Conservation (phyloP, 1,140 invertebrate species). For the Scaptodrosophila lebanonensis region DNA sequence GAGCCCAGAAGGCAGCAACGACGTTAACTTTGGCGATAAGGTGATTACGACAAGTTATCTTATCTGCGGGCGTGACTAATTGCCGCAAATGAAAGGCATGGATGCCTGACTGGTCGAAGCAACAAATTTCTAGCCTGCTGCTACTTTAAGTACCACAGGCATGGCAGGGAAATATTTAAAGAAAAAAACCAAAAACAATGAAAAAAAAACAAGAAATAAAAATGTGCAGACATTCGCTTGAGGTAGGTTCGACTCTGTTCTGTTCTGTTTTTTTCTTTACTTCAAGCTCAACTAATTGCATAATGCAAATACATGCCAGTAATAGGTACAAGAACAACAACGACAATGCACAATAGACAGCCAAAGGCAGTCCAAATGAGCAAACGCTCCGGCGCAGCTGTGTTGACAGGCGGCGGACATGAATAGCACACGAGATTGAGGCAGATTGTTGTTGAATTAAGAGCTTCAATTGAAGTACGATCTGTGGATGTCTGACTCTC, state of each 20-base stretch:
- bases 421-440: slow-evolving; percentile 36
- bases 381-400: too few species aligned
- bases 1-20: too few species aligned
- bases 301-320: slow-evolving; percentile 18
- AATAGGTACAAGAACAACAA: not conserved
- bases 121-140: slow-evolving; percentile 19
- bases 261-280: too few species aligned
- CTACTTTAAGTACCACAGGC: not conserved
- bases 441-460: slow-evolving; percentile 59
- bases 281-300: too few species aligned
- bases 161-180: too few species aligned
- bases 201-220: slow-evolving; percentile 12
- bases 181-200: too few species aligned
- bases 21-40: too few species aligned
- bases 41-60: slow-evolving; percentile 58
- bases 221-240: slow-evolving; percentile 30
- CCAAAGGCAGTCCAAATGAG: too few species aligned
- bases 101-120: not conserved
- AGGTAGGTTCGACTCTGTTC: slow-evolving; percentile 56
- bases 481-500: too few species aligned
- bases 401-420: too few species aligned
- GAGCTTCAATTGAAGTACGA: slow-evolving; percentile 49
- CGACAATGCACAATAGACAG: too few species aligned
- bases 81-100: slow-evolving; percentile 45
- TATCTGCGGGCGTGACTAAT: slow-evolving; percentile 65